A percentile compares a stretch with the other conserved stretches of the same genome.
phyloP scores from a whole-genome alignment of 2,888 invertebrate genomes.

The Sialis fuliginosa region DNA sequence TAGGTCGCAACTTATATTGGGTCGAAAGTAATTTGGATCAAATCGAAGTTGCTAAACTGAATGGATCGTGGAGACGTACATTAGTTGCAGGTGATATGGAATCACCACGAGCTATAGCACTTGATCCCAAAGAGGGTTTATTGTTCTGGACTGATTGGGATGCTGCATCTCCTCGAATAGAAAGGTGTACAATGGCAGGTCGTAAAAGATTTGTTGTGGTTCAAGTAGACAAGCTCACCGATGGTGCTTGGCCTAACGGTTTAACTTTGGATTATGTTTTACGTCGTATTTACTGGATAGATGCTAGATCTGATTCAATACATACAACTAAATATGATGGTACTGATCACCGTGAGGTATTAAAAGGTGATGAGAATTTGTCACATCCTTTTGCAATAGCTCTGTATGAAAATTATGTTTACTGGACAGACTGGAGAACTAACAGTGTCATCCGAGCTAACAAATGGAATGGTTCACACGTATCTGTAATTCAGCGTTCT shows the following conservation, averaged over 20 bases:
- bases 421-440: constrained; percentile 89
- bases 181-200: constrained; percentile 67
- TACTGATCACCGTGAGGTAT: constrained; percentile 44
- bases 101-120: constrained; percentile 64
- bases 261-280: constrained; percentile 60
- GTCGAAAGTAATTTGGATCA: constrained; percentile 69
- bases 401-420: constrained; percentile 70
- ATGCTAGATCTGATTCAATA: constrained; percentile 77
- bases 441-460: constrained; percentile 73
- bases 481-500: constrained; percentile 61
- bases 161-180: constrained; percentile 57
- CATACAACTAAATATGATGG: constrained; percentile 74
- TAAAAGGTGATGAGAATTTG: constrained; percentile 54
- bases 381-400: constrained; percentile 83
- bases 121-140: constrained; percentile 58
- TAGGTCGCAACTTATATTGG: constrained; percentile 75
- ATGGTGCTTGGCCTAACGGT: constrained; percentile 74
- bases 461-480: constrained; percentile 71
- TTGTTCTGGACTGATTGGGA: constrained; percentile 87
- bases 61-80: constrained; percentile 60
- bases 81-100: constrained; percentile 68
- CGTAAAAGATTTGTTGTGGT: constrained; percentile 40
- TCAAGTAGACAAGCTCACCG: constrained; percentile 32
- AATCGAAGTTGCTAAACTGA: constrained; percentile 60
- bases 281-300: constrained; percentile 65